Evolutionary conservation across 1,140 invertebrate genomes (phyloP).

Genomic region (Bombus huntii): DNA sequence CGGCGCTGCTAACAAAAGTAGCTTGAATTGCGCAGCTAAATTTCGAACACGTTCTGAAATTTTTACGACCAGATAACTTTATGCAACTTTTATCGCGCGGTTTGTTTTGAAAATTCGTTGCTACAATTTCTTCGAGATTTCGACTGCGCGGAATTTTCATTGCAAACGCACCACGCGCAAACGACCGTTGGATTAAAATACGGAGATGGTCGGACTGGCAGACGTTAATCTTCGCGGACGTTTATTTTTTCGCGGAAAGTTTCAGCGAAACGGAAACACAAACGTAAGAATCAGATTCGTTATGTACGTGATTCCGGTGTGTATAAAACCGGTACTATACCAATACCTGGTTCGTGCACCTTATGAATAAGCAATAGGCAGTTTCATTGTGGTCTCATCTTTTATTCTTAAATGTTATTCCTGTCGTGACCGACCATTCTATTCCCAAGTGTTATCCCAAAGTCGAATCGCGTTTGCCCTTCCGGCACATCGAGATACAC

Average conservation of each 20-base stretch:
- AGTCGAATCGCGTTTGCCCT: slow-evolving; percentile 72
- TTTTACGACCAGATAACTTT: not conserved
- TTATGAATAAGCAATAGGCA: slow-evolving; percentile 71
- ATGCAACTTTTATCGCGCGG: not conserved
- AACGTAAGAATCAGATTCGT: slow-evolving; percentile 37
- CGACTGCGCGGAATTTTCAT: not conserved
- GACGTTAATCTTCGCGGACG: not conserved
- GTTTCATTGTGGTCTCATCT: slow-evolving; percentile 68
- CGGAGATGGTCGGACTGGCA: not conserved
- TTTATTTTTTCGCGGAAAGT: slow-evolving; percentile 28
- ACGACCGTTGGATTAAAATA: slow-evolving; percentile 3
- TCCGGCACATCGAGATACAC: slow-evolving; percentile 75
- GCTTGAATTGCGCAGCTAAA: not conserved
- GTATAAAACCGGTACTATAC: slow-evolving; percentile 44
- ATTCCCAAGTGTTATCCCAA: slow-evolving; percentile 78
- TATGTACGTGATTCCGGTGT: slow-evolving; percentile 44
- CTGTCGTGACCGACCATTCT: slow-evolving; percentile 80
- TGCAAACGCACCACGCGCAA: not conserved
- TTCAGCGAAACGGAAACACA: slow-evolving; percentile 23
- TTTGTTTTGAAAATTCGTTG: not conserved
- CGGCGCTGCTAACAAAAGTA: not conserved
- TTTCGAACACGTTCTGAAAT: not conserved
- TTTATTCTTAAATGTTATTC: slow-evolving; percentile 70
- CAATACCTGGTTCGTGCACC: slow-evolving; percentile 52
- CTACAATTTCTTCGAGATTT: not conserved